Evolutionary conservation across 2,888 invertebrate genomes (phyloP), one percentile per base, ranked within the genome.

Genomic region (Stegophylla sp.): DNA sequence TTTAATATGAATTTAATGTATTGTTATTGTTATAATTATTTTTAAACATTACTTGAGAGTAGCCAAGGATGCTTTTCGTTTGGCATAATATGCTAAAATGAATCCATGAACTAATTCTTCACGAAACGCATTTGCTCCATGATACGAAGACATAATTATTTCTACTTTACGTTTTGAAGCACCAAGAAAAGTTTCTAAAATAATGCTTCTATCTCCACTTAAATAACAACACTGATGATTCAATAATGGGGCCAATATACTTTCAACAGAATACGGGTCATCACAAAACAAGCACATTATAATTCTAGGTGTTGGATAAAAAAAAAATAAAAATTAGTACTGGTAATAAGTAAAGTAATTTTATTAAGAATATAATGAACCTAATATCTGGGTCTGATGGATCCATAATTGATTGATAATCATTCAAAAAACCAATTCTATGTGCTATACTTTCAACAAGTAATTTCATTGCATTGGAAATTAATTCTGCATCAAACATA

Each of bases 201-300:
- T 93, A 84, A 97, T 92, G 83, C 94, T 94, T 82, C 94, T 91
- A 85, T 95, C 94, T 0, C 94, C 93, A 67, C 94, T 93, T 82
- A 94, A 89, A 87, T 93, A 93, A 87, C 94, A 95, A 83, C 94
- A 93, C 84, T 94, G 94, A 86, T 96, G 95, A 85, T 92, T 91
- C 82, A 97, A 88, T 82, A 98, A 88, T 0, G 97, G 97, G 20
- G 92, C 92, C 81, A 98, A 88, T 79, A 97, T 94, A 83, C 94
- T 93, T 86, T 96, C 96, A 64, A 95, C 92, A 0, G 94, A 93
- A 86, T 92, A 97, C 1, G 95, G 94, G 87, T 98, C 97, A 75
- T 96, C 97, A 87, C 98, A 98, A 87, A 97, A 96, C 92, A 97
- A 93, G 87, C 96, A 97, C 90, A 98, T 94, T 86, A 94, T 94